phyloP scores from a whole-genome alignment of 1,140 invertebrate genomes.

The Brachionus rubens region DNA sequence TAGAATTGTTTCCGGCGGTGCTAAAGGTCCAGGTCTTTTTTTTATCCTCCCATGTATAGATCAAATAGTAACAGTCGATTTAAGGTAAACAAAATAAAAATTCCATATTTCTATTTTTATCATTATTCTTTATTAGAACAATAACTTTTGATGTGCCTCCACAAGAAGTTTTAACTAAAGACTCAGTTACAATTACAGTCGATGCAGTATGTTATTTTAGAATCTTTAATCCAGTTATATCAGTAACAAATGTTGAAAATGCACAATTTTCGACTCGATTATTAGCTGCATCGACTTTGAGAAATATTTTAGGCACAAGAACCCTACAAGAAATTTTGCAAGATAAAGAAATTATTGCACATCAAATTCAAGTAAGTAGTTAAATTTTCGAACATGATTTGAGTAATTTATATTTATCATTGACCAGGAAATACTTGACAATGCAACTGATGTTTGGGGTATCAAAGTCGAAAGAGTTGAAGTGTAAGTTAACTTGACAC shows the following conservation, averaged over 20 bases:
- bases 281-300: constrained; percentile 48
- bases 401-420: neutral
- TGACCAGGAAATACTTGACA: constrained; percentile 5
- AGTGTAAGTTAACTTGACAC: neutral
- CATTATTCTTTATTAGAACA: constrained; percentile 25
- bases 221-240: constrained; percentile 27
- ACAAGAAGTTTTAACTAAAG: constrained; percentile 46
- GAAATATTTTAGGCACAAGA: constrained; percentile 48
- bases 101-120: neutral
- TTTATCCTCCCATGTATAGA: constrained; percentile 48
- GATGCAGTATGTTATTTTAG: constrained; percentile 31
- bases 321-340: constrained; percentile 48
- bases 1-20: neutral
- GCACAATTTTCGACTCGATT: constrained; percentile 47
- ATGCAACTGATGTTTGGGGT: constrained; percentile 12
- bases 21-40: constrained; percentile 48
- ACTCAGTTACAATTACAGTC: constrained; percentile 48
- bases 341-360: constrained; percentile 47
- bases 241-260: constrained; percentile 48
- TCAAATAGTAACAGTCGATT: constrained; percentile 29
- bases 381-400: neutral
- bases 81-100: neutral
- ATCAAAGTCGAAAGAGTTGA: constrained; percentile 43
- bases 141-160: constrained; percentile 45
- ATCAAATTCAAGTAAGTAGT: constrained; percentile 2